phyloP scores from a whole-genome alignment of 53 echinoderm and acorn worm species.

The Patiria pectinifera region DNA sequence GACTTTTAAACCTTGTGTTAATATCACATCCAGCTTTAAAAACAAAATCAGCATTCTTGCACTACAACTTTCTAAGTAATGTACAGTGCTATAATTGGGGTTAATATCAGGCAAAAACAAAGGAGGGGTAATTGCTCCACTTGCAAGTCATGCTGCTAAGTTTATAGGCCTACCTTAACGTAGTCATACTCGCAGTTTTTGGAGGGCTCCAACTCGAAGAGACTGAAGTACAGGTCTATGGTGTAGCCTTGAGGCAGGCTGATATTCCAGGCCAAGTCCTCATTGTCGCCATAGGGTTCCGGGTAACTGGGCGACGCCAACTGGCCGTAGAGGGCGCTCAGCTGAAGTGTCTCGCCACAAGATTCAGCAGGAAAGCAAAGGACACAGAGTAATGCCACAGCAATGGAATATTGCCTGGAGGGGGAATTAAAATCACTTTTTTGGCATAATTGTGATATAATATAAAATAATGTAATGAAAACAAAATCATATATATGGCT shows the following conservation, averaged over 20 bases:
- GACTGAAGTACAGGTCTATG: conserved; percentile 62
- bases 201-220: conserved; percentile 65
- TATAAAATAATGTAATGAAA: too few species aligned
- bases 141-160: background rate
- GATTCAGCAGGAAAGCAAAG: background rate
- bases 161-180: conserved; percentile 55
- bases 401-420: conserved; percentile 2
- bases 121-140: too few species aligned
- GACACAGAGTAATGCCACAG: background rate
- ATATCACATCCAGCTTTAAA: too few species aligned
- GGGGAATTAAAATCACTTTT: too few species aligned
- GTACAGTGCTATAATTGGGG: too few species aligned
- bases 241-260: conserved; percentile 59
- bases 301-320: conserved; percentile 57
- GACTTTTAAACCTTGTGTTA: too few species aligned
- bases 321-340: conserved; percentile 57
- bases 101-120: too few species aligned
- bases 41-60: too few species aligned
- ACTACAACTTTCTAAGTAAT: too few species aligned
- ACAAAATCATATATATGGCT: too few species aligned
- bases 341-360: background rate
- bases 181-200: conserved; percentile 74
- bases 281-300: conserved; percentile 54
- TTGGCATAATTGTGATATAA: too few species aligned
- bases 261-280: conserved; percentile 64